phyloP scores from a whole-genome alignment of 2,113 vertebrate genomes.

The Rallus limicola region DNA sequence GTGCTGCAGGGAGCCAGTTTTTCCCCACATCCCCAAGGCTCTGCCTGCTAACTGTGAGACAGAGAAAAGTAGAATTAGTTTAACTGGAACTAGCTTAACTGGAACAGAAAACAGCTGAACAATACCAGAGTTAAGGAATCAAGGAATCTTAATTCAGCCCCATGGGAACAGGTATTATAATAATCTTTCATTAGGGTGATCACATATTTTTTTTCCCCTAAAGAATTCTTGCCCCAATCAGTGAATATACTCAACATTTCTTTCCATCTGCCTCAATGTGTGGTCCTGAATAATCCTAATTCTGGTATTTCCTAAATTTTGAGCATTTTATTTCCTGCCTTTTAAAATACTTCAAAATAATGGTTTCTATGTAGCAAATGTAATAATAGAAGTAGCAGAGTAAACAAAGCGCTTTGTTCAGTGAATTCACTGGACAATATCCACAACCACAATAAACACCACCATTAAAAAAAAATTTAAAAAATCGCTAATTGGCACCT shows the following conservation, averaged over 20 bases:
- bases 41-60: neutral
- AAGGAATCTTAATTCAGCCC: neutral
- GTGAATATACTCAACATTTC: neutral
- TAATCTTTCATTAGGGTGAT: constrained; percentile 17
- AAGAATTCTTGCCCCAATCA: neutral
- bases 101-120: neutral
- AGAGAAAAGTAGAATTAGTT: neutral
- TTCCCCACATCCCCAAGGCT: neutral
- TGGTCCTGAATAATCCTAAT: constrained; percentile 8
- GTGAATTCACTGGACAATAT: neutral
- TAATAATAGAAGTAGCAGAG: neutral
- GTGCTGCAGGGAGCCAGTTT: neutral
- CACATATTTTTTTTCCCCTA: neutral
- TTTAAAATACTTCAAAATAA: constrained; percentile 1
- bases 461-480: neutral
- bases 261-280: neutral
- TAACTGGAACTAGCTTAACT: neutral
- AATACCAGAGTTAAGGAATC: neutral
- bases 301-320: constrained; percentile 10
- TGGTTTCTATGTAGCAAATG: neutral
- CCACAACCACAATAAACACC: constrained; percentile 14
- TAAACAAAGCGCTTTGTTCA: neutral
- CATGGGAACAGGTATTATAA: neutral
- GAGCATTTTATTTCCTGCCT: neutral
- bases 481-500: constrained; percentile 10